phyloP scores from a whole-genome alignment of 2,113 vertebrate genomes.

The Ptyas mucosa region DNA sequence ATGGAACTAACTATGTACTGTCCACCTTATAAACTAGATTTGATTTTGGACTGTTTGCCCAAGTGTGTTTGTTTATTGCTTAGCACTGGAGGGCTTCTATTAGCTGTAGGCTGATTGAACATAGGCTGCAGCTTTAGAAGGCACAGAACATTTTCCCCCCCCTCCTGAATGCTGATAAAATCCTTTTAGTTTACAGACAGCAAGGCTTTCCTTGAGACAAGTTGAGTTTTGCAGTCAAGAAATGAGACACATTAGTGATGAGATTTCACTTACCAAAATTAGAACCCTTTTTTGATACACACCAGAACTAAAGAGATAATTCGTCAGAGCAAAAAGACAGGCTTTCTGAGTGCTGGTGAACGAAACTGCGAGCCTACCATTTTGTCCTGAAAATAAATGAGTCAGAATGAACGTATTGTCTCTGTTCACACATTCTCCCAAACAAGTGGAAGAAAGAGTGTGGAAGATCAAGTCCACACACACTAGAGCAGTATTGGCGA shows the following conservation, averaged over 20 bases:
- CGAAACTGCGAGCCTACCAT: not conserved
- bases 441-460: not conserved
- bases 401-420: not conserved
- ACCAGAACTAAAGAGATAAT: conserved; percentile 31
- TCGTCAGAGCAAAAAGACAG: not conserved
- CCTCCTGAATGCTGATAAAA: conserved; percentile 67
- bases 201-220: conserved; percentile 55
- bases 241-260: conserved; percentile 30
- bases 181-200: conserved; percentile 66
- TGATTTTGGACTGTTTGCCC: conserved; percentile 88
- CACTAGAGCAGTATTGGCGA: no score
- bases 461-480: not conserved
- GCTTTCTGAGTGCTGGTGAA: not conserved
- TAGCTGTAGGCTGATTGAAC: conserved; percentile 77
- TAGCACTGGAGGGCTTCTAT: conserved; percentile 79
- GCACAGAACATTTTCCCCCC: conserved; percentile 58
- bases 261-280: conserved; percentile 45
- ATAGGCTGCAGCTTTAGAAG: conserved; percentile 61
- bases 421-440: not conserved
- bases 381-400: not conserved
- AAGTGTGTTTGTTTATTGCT: conserved; percentile 86
- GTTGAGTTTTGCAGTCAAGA: conserved; percentile 38
- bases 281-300: conserved; percentile 53
- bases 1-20: conserved; percentile 86
- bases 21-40: conserved; percentile 82